Percentiles rank a stretch among this genome's conserved stretches.
These are phyloP conservation scores for Bombycilla garrulus DNA, from an alignment of 2,113 vertebrate species.

Conservation along the genomic window DNA sequence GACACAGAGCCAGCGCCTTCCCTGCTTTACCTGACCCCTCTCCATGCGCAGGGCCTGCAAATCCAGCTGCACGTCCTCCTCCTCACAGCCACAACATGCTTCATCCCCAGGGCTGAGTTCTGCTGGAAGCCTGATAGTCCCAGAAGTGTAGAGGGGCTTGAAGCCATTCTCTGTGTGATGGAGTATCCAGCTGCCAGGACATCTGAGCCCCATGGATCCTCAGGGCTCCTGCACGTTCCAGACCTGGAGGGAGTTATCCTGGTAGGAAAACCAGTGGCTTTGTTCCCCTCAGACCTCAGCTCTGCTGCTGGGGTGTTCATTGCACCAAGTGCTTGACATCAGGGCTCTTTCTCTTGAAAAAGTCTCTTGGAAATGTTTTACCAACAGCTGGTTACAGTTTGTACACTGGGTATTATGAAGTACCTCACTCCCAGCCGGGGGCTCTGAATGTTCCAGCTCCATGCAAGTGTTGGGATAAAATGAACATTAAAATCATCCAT, in stretches of 20 bases:
- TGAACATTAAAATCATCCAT: neutral
- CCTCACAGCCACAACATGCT: fast-evolving
- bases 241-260: neutral
- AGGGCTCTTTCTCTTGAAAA: neutral
- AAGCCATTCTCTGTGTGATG: neutral
- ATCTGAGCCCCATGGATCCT: fast-evolving
- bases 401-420: neutral
- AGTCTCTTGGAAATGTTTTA: neutral
- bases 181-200: fast-evolving
- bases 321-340: neutral
- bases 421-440: neutral
- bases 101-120: neutral
- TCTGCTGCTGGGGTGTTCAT: neutral
- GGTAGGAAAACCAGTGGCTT: neutral
- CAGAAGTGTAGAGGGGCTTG: fast-evolving
- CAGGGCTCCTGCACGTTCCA: fast-evolving
- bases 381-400: neutral
- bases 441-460: neutral
- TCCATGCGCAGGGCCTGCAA: neutral
- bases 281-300: neutral
- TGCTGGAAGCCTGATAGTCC: neutral
- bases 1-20: neutral
- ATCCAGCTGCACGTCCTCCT: fast-evolving
- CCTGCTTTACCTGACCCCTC: fast-evolving
- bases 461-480: fast-evolving